phyloP scores from a whole-genome alignment of 2,797 vertebrate species.

The Pseudochaenichthys georgianus region DNA sequence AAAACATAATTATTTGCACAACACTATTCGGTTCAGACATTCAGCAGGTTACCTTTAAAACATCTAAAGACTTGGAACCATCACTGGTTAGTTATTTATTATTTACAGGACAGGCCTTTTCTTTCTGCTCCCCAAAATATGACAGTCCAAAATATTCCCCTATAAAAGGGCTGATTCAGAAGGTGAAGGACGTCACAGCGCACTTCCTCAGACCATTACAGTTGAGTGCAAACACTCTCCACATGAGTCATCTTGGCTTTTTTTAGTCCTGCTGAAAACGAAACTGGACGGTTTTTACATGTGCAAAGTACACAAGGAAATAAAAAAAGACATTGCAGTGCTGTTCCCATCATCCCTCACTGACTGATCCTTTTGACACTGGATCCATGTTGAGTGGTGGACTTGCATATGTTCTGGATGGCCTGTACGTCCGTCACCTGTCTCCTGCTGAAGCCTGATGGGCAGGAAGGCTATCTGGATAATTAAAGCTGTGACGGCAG shows the following conservation, averaged over 20 bases:
- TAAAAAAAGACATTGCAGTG: conserved; percentile 9
- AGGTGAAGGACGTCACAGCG: conserved; percentile 32
- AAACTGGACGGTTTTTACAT: conserved; percentile 43
- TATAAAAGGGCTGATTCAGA: conserved; percentile 65
- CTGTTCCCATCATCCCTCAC: conserved; percentile 22
- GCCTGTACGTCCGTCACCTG: conserved; percentile 41
- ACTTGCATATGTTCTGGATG: conserved; percentile 36
- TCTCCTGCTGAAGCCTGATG: conserved; percentile 39
- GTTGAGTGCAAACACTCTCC: conserved; percentile 63
- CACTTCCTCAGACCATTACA: conserved; percentile 41
- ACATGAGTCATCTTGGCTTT: conserved; percentile 60
- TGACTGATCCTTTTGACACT: conserved; percentile 36
- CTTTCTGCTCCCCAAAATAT: conserved; percentile 69
- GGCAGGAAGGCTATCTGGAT: conserved; percentile 54
- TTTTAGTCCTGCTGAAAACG: conserved; percentile 48
- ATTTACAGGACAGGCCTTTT: conserved; percentile 65
- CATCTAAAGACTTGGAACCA: conserved; percentile 38
- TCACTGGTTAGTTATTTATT: conserved; percentile 60
- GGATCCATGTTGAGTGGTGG: conserved; percentile 34
- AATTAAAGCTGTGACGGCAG: conserved; percentile 60
- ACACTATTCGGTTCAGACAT: background rate
- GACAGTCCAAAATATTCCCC: conserved; percentile 51
- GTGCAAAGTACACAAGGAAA: conserved; percentile 23
- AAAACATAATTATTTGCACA: conserved; percentile 7
- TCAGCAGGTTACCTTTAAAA: conserved; percentile 43